These are phyloP conservation scores for Cerceris ruficornis DNA, from an alignment of 2,888 invertebrate species.

Conservation along the genomic window DNA sequence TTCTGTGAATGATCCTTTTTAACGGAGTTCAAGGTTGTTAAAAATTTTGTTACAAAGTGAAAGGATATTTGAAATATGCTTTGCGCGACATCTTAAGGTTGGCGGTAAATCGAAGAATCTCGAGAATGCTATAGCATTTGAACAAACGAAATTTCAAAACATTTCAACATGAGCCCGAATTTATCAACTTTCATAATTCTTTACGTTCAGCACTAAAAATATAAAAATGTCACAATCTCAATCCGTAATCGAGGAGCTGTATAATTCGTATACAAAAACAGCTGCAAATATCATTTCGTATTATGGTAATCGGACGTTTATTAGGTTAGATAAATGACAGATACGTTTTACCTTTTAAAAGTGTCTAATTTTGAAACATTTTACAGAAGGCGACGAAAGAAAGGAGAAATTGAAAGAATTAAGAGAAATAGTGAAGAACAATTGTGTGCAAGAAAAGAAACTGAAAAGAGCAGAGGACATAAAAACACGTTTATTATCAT, in stretches of 20 bases:
- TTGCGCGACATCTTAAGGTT: background rate
- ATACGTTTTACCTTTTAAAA: background rate
- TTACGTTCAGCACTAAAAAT: too few species aligned
- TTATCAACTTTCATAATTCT: too few species aligned
- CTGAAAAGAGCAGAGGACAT: conserved; percentile 45
- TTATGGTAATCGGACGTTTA: conserved; percentile 63
- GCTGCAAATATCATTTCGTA: conserved; percentile 69
- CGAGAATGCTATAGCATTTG: background rate
- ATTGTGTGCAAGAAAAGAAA: conserved; percentile 57
- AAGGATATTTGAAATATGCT: background rate
- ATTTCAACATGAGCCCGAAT: too few species aligned
- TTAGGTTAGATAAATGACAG: conserved; percentile 22
- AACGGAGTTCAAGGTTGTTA: conserved; percentile 21
- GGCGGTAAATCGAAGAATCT: background rate
- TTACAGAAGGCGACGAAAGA: conserved; percentile 45
- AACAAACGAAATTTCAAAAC: too few species aligned
- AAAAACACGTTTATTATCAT: background rate
- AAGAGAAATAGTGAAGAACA: conserved; percentile 55
- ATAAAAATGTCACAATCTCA: conserved; percentile 46
- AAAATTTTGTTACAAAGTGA: conserved; percentile 14
- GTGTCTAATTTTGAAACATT: background rate
- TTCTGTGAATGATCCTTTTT: conserved; percentile 4
- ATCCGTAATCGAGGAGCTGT: conserved; percentile 40
- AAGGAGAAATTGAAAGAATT: conserved; percentile 58
- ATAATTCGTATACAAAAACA: conserved; percentile 67